phyloP scores from a whole-genome alignment of 2,888 invertebrate genomes.

The Tholera decimalis region DNA sequence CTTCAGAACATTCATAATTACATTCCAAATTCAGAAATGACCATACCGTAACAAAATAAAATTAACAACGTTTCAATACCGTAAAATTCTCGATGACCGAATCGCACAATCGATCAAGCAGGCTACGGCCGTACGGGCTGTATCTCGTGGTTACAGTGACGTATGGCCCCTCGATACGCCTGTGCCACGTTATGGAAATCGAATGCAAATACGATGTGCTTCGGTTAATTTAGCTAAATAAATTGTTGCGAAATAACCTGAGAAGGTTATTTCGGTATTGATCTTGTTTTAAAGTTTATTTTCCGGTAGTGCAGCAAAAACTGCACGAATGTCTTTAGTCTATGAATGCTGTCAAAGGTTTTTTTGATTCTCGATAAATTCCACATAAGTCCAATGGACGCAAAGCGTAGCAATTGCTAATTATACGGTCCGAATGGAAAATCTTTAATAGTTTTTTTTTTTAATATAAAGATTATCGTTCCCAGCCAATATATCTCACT shows the following conservation, averaged over 20 bases:
- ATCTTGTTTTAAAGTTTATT: slow-evolving; percentile 73
- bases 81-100: slow-evolving; percentile 70
- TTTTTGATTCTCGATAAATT: background rate
- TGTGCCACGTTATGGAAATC: slow-evolving; percentile 88
- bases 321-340: background rate
- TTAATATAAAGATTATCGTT: background rate
- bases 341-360: background rate
- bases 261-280: slow-evolving; percentile 82
- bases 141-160: slow-evolving; percentile 85
- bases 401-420: background rate
- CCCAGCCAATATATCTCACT: slow-evolving; percentile 35
- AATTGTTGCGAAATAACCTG: slow-evolving; percentile 82
- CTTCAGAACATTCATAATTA: slow-evolving; percentile 19
- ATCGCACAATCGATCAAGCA: slow-evolving; percentile 79
- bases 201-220: slow-evolving; percentile 89
- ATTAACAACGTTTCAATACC: slow-evolving; percentile 61
- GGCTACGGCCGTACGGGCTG: slow-evolving; percentile 66
- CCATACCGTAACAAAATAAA: slow-evolving; percentile 24
- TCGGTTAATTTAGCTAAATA: slow-evolving; percentile 90
- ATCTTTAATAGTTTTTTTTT: background rate
- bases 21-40: slow-evolving; percentile 2
- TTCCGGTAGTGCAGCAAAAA: slow-evolving; percentile 63
- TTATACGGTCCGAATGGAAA: background rate
- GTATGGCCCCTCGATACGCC: slow-evolving; percentile 87
- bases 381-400: background rate